These are phyloP conservation scores for Pseudochirops corinnae DNA, from an alignment of 2,797 vertebrate genomes.

Conservation along the genomic window DNA sequence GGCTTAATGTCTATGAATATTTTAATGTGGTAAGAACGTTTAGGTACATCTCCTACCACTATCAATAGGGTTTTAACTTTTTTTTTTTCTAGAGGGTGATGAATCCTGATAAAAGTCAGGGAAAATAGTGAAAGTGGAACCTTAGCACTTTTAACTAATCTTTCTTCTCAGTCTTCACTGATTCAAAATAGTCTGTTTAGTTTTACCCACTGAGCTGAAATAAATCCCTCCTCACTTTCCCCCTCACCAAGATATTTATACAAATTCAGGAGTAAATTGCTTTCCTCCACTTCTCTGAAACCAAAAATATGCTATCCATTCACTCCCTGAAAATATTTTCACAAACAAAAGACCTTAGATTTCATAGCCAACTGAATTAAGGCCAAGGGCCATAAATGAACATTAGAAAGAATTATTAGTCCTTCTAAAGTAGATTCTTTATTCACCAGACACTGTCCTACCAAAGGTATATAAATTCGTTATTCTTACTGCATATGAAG, in stretches of 20 bases:
- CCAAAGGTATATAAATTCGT: background rate
- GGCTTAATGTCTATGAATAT: conserved; percentile 22
- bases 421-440: conserved; percentile 27
- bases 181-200: conserved; percentile 42
- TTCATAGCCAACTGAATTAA: background rate
- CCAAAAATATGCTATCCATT: background rate
- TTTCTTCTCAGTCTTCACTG: background rate
- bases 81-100: background rate
- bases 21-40: conserved; percentile 30
- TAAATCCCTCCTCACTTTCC: background rate
- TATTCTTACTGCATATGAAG: background rate
- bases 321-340: background rate
- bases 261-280: background rate
- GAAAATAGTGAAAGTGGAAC: conserved; percentile 19
- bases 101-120: background rate
- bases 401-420: background rate
- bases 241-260: conserved; percentile 6
- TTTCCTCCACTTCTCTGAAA: conserved; percentile 10
- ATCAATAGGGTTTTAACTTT: conserved; percentile 29
- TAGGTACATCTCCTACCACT: background rate
- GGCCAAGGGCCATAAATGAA: conserved; percentile 2
- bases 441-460: background rate
- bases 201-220: background rate
- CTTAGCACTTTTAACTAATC: conserved; percentile 8
- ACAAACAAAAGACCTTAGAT: background rate